These are phyloP conservation scores for Sebastes glaucus DNA, from an alignment of 2,797 vertebrate species.

Conservation along the genomic window DNA sequence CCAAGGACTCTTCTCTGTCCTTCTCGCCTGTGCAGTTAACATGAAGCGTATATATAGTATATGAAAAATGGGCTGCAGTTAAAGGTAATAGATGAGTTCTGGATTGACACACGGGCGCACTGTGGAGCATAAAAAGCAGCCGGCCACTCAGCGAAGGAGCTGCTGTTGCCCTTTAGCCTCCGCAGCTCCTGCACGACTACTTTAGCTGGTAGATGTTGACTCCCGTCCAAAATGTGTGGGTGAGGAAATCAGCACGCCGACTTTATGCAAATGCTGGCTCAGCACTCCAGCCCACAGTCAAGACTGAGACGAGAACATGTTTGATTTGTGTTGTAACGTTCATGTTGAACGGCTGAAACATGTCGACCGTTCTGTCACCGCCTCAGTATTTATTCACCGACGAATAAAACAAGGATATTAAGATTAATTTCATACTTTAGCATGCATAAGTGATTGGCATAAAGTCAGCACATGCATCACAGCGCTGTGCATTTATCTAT, in stretches of 20 bases:
- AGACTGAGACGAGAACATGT: not conserved
- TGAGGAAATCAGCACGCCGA: constrained; percentile 3
- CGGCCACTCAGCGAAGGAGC: not conserved
- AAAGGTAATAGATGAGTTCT: constrained; percentile 42
- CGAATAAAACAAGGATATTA: not conserved
- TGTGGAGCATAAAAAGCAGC: constrained; percentile 8
- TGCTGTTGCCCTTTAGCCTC: constrained; percentile 11
- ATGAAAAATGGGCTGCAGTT: constrained; percentile 45
- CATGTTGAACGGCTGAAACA: not conserved
- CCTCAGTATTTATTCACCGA: not conserved
- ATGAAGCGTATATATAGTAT: not conserved
- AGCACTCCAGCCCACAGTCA: not conserved
- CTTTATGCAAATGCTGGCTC: constrained; percentile 31
- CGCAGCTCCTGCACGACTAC: constrained; percentile 1
- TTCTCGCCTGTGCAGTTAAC: constrained; percentile 15
- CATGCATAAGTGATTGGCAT: not conserved
- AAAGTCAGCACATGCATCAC: not conserved
- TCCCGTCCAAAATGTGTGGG: constrained; percentile 32
- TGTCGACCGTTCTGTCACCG: not conserved
- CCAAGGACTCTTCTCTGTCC: constrained; percentile 46
- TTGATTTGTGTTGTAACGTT: not conserved
- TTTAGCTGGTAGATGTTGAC: constrained; percentile 33
- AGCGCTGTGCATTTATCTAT: not conserved
- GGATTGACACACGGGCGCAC: constrained; percentile 19
- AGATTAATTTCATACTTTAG: not conserved